Conservation (phyloP, 1,140 invertebrate genomes). For the Pachyrhynchus sulphureomaculatus region DNA sequence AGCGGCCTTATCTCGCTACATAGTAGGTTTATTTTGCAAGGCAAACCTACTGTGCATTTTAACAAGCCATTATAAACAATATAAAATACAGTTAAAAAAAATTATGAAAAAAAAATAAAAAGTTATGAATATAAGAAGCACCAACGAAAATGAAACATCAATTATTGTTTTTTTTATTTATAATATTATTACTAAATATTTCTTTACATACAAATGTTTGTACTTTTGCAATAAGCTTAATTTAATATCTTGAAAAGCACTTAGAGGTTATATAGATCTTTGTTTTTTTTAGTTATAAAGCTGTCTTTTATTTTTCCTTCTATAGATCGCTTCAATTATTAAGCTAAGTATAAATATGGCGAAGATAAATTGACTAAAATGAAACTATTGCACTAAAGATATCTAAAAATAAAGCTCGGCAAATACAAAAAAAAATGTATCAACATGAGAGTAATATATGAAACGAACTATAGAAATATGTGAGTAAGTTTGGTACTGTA, state of each 20-base stretch:
- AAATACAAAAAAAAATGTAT: neutral
- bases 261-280: constrained; percentile 12
- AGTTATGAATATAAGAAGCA: neutral
- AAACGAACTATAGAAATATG: neutral
- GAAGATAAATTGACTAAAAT: neutral
- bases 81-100: no score
- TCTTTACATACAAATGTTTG: constrained; percentile 17
- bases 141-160: neutral
- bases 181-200: constrained; percentile 1
- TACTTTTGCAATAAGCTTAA: constrained; percentile 28
- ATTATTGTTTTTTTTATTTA: constrained; percentile 1
- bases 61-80: neutral
- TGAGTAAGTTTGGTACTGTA: no score
- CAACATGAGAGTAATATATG: neutral
- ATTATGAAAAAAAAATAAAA: neutral
- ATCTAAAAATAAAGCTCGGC: constrained; percentile 7
- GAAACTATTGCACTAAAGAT: constrained; percentile 17
- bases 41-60: neutral
- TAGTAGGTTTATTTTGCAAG: neutral
- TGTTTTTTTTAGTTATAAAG: neutral
- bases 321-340: neutral
- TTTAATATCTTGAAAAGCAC: constrained; percentile 15
- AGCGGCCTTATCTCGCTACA: neutral
- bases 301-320: neutral
- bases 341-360: neutral